These are phyloP conservation scores for Neuroterus valhalla DNA, from an alignment of 1,140 invertebrate genomes.

Conservation along the genomic window DNA sequence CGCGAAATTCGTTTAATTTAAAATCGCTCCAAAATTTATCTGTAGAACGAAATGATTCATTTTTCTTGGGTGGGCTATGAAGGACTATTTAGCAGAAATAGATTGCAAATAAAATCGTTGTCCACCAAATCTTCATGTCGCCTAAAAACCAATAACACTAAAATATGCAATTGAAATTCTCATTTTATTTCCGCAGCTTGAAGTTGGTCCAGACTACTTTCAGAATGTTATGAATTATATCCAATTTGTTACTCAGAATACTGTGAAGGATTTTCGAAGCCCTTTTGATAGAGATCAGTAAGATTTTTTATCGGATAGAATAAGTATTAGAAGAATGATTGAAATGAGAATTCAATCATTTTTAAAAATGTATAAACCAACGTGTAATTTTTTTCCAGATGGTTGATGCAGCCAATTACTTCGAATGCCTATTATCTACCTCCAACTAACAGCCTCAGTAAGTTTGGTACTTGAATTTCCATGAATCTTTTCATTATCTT, in stretches of 20 bases:
- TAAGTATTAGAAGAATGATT: no score
- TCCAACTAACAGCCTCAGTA: not conserved
- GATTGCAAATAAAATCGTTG: no score
- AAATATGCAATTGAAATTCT: not conserved
- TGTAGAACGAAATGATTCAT: no score
- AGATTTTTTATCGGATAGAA: not conserved
- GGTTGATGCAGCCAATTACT: slow-evolving; percentile 19
- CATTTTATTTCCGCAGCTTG: not conserved
- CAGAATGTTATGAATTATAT: slow-evolving; percentile 17
- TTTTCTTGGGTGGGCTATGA: no score
- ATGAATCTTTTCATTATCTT: not conserved
- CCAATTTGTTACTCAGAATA: not conserved
- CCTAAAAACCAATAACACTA: not conserved
- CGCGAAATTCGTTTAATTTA: no score
- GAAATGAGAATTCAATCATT: no score
- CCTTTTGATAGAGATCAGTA: slow-evolving; percentile 10
- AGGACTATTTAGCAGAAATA: no score
- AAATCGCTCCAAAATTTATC: no score
- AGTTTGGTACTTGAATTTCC: not conserved
- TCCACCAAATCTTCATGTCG: no score
- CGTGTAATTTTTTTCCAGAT: no score
- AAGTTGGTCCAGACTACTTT: slow-evolving; percentile 11
- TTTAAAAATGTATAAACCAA: no score
- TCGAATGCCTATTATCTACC: slow-evolving; percentile 14
- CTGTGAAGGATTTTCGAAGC: not conserved